These are phyloP conservation scores for Chironomus tentans DNA, from an alignment of 2,888 invertebrate genomes.

Conservation along the genomic window DNA sequence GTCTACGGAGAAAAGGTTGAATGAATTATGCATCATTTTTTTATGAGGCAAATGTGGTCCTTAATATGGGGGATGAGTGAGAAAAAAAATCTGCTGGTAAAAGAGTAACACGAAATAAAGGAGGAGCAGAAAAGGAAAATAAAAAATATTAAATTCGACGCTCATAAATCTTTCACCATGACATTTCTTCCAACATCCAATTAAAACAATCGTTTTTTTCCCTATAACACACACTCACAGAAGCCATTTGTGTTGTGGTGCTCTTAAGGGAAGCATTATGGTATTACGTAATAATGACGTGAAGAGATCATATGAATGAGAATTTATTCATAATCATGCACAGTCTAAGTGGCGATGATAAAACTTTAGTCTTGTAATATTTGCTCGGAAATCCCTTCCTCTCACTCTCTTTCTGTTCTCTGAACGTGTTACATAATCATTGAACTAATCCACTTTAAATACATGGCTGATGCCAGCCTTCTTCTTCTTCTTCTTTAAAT, in stretches of 20 bases:
- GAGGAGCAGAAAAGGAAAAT: background rate
- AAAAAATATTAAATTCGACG: constrained; percentile 16
- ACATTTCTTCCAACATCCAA: constrained; percentile 14
- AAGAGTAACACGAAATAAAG: background rate
- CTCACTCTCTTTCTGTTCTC: background rate
- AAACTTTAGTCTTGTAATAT: background rate
- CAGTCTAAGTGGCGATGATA: background rate
- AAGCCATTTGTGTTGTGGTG: background rate
- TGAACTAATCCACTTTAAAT: background rate
- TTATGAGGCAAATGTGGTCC: background rate
- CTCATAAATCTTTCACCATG: constrained; percentile 21
- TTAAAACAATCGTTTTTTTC: constrained; percentile 6
- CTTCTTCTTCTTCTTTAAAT: too few species aligned
- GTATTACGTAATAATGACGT: background rate
- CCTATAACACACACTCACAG: background rate
- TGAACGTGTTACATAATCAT: background rate
- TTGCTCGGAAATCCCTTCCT: background rate
- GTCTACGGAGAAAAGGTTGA: background rate
- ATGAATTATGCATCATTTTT: constrained; percentile 4
- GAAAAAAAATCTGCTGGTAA: background rate
- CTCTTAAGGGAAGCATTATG: background rate
- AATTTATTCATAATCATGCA: background rate
- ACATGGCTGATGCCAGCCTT: background rate
- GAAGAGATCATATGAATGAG: background rate
- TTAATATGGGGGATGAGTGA: background rate